Base-by-base conservation (phyloP, 2,888 invertebrate genomes). In the Eupeodes luniger region DNA sequence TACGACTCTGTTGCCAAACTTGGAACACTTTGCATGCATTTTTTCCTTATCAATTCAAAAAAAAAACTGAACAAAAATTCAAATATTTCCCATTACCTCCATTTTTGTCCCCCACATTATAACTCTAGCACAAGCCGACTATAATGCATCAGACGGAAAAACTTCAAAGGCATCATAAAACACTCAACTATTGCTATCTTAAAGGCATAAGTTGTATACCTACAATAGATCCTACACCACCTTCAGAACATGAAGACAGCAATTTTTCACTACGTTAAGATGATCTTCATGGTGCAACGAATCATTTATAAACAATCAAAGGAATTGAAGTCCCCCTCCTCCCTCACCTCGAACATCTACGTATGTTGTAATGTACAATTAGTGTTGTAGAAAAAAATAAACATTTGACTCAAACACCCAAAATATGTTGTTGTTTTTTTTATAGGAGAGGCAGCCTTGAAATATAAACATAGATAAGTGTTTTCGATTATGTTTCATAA, bases 281-380 rank as follows among this genome's bases (percentile, higher is more conserved):
- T 70, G 40, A 55, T 70, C 69, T 70, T 19, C 40, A 70, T 70
- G 59, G 62, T 14, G 69, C 69, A 70, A 55, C 69, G 40, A 70
- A 70, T 55, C 69, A 70, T 55, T 40, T 55, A 70, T 55, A 19
- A 70, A 40, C 53, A 55, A 55, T 70, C 69, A 19, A 55, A 27
- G 40, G 3, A 57, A 44, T 70, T 57, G 44, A 55, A 59, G 4
- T 47, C 6, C 40, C 40, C 40, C 40, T 47, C 47, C 10, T 7
- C 47, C 0, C 11, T 47, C 34, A 57, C 59, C 27, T 27, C 27
- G 1, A 70, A 40, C 69, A 70, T 72, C 70, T 44, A 27, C 66
- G 66, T 34, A 47, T 72, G 59, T 59, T 72, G 47, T 47, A 57
- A 72, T 70, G 44, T 66, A 57, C 70, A 72, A 59, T 72, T 59